Base-by-base conservation (phyloP, 2,888 invertebrate genomes). In the Drosophila peninsularis region DNA sequence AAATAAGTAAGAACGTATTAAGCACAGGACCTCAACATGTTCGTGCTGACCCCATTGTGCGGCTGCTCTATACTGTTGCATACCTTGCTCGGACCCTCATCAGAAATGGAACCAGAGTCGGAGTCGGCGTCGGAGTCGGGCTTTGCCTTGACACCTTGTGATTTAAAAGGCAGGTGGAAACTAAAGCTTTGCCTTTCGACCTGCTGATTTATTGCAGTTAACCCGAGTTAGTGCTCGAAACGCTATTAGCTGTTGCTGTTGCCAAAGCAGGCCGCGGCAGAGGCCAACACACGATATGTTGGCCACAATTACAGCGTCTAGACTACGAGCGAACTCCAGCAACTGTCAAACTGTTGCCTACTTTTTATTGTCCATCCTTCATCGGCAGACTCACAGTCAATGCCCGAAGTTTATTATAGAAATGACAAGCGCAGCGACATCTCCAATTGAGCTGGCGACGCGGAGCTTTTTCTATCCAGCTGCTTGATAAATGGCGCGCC, bases 141-240 rank as follows among this genome's bases (percentile, higher is more conserved):
- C 56, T 39, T 42, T 57, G 64, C 42, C 70, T 62, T 82, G 89
- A 88, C 83, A 88, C 83, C 83, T 78, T 78, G 81, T 84, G 83
- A 84, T 84, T 84, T 84, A 84, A 83, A 88, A 73, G 87, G 78
- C 88, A 83, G 84, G 72, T 78, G 73, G 71, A 67, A 70, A 71
- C 49, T 74, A 80, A 85, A 71, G 66, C 69, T 57, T 52, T 69
- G 75, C 75, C 55, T 70, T 64, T 69, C 73, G 66, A 54, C 82
- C 39, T 34, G 44, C 63, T 84, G 83, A 84, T 84, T 84, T 84
- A 84, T 88, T 66, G 52, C 54, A 60, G 57, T 55, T 75, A 62
- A 60, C 57, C 84, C 83, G 88, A 80, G 88, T 80, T 82, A 80
- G 74, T 65, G 82, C 85, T 58, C 57, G 56, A 60, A 72, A 56